These are phyloP conservation scores for Ctenodactylus gundi DNA, from an alignment of 2,113 vertebrate genomes.

Conservation along the genomic window DNA sequence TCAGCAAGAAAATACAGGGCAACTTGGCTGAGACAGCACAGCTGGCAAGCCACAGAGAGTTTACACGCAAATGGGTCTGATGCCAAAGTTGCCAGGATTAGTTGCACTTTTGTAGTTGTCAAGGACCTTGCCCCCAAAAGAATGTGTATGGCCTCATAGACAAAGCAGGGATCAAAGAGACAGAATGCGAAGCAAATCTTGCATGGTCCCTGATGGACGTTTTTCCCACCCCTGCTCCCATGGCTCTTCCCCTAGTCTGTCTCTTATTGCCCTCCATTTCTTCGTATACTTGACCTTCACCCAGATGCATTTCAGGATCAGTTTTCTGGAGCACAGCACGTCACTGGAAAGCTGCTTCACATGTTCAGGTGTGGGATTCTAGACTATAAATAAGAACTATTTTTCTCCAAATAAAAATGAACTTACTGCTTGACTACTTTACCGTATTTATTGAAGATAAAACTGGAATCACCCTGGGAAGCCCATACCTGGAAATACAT, in stretches of 20 bases:
- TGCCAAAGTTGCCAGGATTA: neutral
- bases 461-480: neutral
- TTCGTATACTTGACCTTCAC: neutral
- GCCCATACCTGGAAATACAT: neutral
- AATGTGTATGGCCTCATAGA: neutral
- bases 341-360: neutral
- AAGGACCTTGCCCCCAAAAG: neutral
- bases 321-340: neutral
- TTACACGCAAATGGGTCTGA: neutral
- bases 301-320: neutral
- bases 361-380: neutral
- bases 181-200: neutral
- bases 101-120: neutral
- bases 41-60: neutral
- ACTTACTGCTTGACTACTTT: neutral
- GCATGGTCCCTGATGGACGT: rapidly evolving
- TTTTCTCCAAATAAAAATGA: neutral
- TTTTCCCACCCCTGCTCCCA: rapidly evolving
- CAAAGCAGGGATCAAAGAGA: rapidly evolving
- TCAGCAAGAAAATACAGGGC: neutral
- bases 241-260: neutral
- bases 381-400: neutral
- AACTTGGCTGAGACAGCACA: neutral
- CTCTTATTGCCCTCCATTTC: neutral
- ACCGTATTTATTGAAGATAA: neutral